Base-by-base conservation (phyloP, 2,797 vertebrate genomes). In the Oreochromis mossambicus region DNA sequence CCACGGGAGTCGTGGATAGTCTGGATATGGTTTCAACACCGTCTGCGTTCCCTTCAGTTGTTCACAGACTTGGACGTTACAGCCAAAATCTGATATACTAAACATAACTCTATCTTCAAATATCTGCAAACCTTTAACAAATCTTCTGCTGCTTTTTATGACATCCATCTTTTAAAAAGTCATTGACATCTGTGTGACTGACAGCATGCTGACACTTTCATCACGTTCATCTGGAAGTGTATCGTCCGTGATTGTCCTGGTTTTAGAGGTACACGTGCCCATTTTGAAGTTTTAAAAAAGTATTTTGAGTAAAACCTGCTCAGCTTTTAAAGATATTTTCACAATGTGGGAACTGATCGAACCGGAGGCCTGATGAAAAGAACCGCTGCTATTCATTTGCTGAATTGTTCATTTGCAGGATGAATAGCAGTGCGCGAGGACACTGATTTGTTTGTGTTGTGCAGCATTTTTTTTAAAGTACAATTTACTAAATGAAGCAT, bases 341-440 rank as follows among this genome's bases (percentile, higher is more conserved):
- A 76, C 13, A 75, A 36, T 8, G 3, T 10, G 5, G n/a, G 32
- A 11, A 6, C 12, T 2, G n/a, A 48, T 79, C 5, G 10, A 82
- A 77, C 21, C 5, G 0, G 36, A 52, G 15, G 54, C 13, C 75
- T 77, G 43, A 46, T 51, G 61, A 77, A 79, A 78, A 58, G 41
- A 89, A 56, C 75, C 2, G 52, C 7, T 86, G 46, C 51, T 29
- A 7, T 66, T 85, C 80, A 78, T 82, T 29, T 73, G 38, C n/a
- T 84, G 82, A 61, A 85, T 73, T 51, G 55, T 82, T 86, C 17
- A 24, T 78, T 32, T 78, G 75, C 63, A 54, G 51, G 17, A 70
- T 61, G 80, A 87, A 81, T 5, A 66, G 51, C 19, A 48, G n/a
- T 1, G 7, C 15, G 5, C 3, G 14, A 80, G 32, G 73, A 87